A percentile compares a stretch with the other conserved stretches of the same genome.
These are phyloP conservation scores for Aplodontia rufa DNA, from an alignment of 2,113 vertebrate genomes.

Conservation along the genomic window DNA sequence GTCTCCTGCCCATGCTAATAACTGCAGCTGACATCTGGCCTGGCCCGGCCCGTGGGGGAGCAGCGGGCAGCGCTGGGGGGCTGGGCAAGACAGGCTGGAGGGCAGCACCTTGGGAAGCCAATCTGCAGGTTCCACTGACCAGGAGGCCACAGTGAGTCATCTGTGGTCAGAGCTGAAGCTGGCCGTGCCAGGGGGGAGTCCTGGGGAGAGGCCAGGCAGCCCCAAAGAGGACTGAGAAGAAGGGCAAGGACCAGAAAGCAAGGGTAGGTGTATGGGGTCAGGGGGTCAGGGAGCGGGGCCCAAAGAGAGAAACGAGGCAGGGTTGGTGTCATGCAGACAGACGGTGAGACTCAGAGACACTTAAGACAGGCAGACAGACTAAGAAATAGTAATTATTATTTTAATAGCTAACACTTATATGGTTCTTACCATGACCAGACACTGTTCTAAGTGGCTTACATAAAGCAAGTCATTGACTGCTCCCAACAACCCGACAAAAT, in stretches of 20 bases:
- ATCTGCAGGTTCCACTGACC: slow-evolving; percentile 53
- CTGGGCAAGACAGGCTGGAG: slow-evolving; percentile 55
- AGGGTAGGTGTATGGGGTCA: neutral
- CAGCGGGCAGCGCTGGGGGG: slow-evolving; percentile 55
- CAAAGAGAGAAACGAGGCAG: slow-evolving; percentile 18
- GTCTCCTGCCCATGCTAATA: slow-evolving; percentile 81
- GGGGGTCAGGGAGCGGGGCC: slow-evolving; percentile 4
- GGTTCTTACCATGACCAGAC: slow-evolving; percentile 46
- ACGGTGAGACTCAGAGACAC: slow-evolving; percentile 32
- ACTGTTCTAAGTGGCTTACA: slow-evolving; percentile 56
- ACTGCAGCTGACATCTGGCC: slow-evolving; percentile 80
- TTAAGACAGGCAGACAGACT: slow-evolving; percentile 54
- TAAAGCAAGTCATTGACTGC: slow-evolving; percentile 33
- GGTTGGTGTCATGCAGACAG: slow-evolving; percentile 25
- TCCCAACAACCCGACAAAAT: neutral
- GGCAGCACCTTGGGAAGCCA: slow-evolving; percentile 57
- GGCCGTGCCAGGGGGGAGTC: neutral
- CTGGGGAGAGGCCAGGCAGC: neutral
- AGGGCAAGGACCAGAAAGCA: neutral
- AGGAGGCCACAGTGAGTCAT: slow-evolving; percentile 65
- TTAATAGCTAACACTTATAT: slow-evolving; percentile 74
- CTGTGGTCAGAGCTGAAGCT: slow-evolving; percentile 32
- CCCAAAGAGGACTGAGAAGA: neutral
- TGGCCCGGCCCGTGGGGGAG: slow-evolving; percentile 67
- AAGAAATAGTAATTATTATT: slow-evolving; percentile 73